Conservation (phyloP, 2,888 invertebrate genomes). For the Euzophera pinguis region DNA sequence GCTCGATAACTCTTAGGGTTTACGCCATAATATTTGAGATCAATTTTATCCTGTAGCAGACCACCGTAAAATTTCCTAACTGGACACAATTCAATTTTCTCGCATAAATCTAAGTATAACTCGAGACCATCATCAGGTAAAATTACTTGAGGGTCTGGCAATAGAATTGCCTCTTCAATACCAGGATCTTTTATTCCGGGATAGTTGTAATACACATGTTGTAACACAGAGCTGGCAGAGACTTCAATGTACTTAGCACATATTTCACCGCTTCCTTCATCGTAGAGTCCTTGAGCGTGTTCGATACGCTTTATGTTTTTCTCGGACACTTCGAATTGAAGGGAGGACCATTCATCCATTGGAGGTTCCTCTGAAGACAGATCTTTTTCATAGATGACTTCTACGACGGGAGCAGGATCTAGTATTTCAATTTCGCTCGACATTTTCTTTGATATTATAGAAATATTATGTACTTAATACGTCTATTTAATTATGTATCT, state of each 20-base stretch:
- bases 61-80: constrained; percentile 35
- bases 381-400: constrained; percentile 12
- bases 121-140: constrained; percentile 44
- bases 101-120: constrained; percentile 38
- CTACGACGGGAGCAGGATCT: constrained; percentile 2
- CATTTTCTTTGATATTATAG: too few relatives aligned
- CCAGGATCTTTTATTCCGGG: constrained; percentile 42
- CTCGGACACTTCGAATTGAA: constrained; percentile 18
- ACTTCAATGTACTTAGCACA: constrained; percentile 41
- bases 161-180: constrained; percentile 33
- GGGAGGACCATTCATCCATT: constrained; percentile 34
- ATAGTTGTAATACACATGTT: constrained; percentile 38
- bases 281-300: constrained; percentile 34
- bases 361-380: constrained; percentile 36
- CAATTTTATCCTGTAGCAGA: constrained; percentile 31
- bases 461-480: too few relatives aligned
- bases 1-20: constrained; percentile 22
- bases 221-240: constrained; percentile 39
- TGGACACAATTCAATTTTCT: constrained; percentile 33
- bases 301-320: constrained; percentile 30
- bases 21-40: constrained; percentile 27
- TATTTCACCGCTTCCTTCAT: constrained; percentile 46
- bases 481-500: too few relatives aligned
- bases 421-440: too few relatives aligned
- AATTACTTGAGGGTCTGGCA: constrained; percentile 30